A percentile compares a stretch with the other conserved stretches of the same genome.
These are phyloP conservation scores for Drosophila borealis DNA, from an alignment of 2,888 invertebrate genomes.

Conservation along the genomic window DNA sequence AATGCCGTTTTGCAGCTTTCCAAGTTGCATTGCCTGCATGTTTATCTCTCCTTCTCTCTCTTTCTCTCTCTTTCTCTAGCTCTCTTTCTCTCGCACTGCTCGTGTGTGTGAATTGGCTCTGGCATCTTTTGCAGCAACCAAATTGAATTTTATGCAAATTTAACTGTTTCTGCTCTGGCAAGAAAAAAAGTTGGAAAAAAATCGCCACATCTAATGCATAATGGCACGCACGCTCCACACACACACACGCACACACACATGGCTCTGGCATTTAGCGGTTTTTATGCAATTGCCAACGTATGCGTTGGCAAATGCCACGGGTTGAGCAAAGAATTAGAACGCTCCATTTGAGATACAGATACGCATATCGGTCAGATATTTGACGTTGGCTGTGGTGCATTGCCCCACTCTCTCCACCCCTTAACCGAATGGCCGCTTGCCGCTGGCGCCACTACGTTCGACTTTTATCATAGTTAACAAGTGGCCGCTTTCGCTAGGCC, in stretches of 20 bases:
- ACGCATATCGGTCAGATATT: conserved; percentile 47
- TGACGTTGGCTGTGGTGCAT: conserved; percentile 10
- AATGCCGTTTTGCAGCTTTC: conserved; percentile 82
- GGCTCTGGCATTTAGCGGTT: conserved; percentile 40
- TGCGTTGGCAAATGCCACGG: conserved; percentile 48
- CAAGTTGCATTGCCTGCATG: conserved; percentile 67
- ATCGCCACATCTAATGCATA: conserved; percentile 79
- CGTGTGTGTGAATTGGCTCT: conserved; percentile 44
- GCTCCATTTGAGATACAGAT: conserved; percentile 45
- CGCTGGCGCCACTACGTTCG: conserved; percentile 56
- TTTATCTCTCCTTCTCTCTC: not conserved
- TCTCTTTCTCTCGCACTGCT: not conserved
- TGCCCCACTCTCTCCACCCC: not conserved
- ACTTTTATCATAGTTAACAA: conserved; percentile 43
- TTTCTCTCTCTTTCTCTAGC: not conserved
- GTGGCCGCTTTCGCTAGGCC: conserved; percentile 72
- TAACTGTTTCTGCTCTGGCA: conserved; percentile 67
- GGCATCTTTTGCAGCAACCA: conserved; percentile 69
- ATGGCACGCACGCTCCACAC: conserved; percentile 58
- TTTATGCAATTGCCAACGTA: conserved; percentile 72
- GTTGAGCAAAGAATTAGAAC: conserved; percentile 53
- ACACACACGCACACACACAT: conserved; percentile 17
- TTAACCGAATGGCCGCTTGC: conserved; percentile 8
- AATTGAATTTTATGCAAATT: conserved; percentile 81
- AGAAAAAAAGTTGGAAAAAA: conserved; percentile 27